Conservation (phyloP, 2,797 vertebrate genomes). For the Syncerus caffer region DNA sequence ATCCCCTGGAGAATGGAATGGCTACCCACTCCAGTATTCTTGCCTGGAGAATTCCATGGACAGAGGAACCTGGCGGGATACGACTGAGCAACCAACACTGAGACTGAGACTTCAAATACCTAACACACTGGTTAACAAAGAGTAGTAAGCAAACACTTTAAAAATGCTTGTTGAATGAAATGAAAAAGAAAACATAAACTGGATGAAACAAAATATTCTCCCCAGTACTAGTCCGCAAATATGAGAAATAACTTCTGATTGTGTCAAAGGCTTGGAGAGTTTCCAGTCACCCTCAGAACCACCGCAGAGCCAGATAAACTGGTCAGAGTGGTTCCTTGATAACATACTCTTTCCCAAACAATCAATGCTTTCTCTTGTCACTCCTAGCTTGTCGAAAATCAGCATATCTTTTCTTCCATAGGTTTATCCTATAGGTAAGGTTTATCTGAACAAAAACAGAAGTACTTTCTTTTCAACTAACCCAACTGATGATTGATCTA, state of each 20-base stretch:
- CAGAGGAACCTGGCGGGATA: background rate
- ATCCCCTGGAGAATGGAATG: background rate
- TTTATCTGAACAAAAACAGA: constrained; percentile 17
- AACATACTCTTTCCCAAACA: background rate
- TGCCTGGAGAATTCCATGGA: background rate
- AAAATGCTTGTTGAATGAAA: background rate
- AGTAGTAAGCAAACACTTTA: background rate
- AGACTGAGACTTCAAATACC: background rate
- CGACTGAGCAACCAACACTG: background rate
- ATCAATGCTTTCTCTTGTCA: background rate
- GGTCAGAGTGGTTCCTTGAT: background rate
- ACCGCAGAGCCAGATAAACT: background rate
- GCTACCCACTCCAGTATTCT: background rate
- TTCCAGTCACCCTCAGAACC: background rate
- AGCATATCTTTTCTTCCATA: background rate
- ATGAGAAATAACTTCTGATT: background rate
- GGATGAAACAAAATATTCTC: background rate
- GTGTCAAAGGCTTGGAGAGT: background rate
- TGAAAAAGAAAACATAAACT: background rate
- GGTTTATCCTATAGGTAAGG: background rate
- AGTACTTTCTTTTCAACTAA: background rate
- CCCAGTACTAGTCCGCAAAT: background rate
- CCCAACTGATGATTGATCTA: background rate
- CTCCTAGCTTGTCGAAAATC: background rate
- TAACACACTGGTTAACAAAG: background rate